These are phyloP conservation scores for Protomyctophum bolini DNA, from an alignment of 2,113 vertebrate species.

Conservation along the genomic window DNA sequence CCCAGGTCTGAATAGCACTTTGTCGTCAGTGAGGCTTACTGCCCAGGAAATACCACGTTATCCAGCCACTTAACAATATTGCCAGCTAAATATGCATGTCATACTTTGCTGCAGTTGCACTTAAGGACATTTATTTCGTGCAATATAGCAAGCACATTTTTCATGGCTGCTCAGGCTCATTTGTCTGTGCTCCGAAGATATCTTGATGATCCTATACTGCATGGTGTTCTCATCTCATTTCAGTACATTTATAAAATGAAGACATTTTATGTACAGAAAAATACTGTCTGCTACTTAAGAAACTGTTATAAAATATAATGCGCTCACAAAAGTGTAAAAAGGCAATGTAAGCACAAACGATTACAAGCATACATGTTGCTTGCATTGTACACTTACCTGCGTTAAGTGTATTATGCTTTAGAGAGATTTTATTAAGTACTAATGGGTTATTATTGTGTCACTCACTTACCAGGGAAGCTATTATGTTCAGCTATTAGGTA, in stretches of 20 bases:
- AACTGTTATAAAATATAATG: too few species aligned
- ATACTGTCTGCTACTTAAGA: too few species aligned
- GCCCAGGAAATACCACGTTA: neutral
- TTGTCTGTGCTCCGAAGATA: too few species aligned
- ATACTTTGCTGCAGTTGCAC: neutral
- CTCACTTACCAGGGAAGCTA: too few species aligned
- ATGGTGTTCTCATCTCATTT: too few species aligned
- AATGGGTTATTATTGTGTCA: too few species aligned
- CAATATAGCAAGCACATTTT: neutral
- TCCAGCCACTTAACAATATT: slow-evolving; percentile 1
- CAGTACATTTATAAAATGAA: neutral
- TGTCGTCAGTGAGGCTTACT: too few species aligned
- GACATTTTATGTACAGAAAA: neutral
- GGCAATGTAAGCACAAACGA: neutral
- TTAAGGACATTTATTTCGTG: neutral
- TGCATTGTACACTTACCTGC: too few species aligned
- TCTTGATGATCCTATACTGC: too few species aligned
- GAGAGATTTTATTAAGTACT: too few species aligned
- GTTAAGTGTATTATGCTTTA: too few species aligned
- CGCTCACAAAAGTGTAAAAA: neutral
- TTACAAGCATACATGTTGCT: neutral
- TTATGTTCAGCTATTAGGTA: too few species aligned
- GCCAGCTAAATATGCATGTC: neutral
- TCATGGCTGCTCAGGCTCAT: neutral
- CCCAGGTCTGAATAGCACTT: neutral